A percentile compares a stretch with the other conserved stretches of the same genome.
Evolutionary conservation across 2,113 vertebrate species (phyloP).

Genomic region (Piliocolobus tephrosceles): DNA sequence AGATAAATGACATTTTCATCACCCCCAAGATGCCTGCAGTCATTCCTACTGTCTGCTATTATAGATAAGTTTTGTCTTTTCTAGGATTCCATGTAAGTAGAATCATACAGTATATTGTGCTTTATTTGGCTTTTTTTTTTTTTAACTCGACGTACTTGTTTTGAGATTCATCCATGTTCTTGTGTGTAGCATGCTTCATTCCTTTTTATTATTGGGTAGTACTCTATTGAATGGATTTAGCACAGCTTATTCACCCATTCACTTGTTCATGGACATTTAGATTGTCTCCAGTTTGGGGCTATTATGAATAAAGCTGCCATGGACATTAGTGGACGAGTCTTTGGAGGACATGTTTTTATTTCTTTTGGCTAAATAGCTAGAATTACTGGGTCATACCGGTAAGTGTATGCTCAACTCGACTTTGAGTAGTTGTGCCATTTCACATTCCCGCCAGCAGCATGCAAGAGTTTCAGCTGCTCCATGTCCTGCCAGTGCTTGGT

Average conservation of each 20-base stretch:
- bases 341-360: not conserved
- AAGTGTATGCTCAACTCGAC: not conserved
- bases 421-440: not conserved
- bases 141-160: not conserved
- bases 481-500: not conserved
- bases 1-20: not conserved
- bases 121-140: not conserved
- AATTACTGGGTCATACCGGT: not conserved
- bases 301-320: not conserved
- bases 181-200: not conserved
- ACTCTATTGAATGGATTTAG: not conserved
- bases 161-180: not conserved
- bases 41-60: not conserved
- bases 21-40: not conserved
- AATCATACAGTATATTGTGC: not conserved
- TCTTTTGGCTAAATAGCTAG: not conserved
- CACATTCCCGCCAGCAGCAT: not conserved
- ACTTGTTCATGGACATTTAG: not conserved
- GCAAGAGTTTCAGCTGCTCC: not conserved
- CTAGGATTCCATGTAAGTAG: not conserved
- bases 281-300: not conserved
- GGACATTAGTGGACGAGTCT: not conserved
- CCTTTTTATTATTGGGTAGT: not conserved
- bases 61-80: not conserved
- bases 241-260: not conserved